Conservation (phyloP, 2,888 invertebrate genomes). For the Netelia melanura region DNA sequence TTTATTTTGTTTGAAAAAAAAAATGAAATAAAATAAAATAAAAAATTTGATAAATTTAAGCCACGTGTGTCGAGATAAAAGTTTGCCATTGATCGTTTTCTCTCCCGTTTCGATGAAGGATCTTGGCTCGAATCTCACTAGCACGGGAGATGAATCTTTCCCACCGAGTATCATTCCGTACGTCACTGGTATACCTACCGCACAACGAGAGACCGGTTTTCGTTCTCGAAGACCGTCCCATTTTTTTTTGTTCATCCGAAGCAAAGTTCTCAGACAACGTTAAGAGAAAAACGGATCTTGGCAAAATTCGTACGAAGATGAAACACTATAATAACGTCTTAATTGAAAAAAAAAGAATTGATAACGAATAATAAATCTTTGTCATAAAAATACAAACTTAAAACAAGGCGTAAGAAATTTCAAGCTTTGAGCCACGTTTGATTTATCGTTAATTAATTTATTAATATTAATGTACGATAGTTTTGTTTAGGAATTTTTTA, state of each 20-base stretch:
- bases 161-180: slow-evolving; percentile 4
- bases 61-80: background rate
- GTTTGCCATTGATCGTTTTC: slow-evolving; percentile 2
- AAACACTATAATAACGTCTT: background rate
- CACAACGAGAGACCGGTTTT: slow-evolving; percentile 53
- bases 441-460: too few species aligned
- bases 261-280: slow-evolving; percentile 12
- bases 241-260: background rate
- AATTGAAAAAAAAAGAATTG: background rate
- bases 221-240: slow-evolving; percentile 36
- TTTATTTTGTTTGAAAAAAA: too few species aligned
- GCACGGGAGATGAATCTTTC: slow-evolving; percentile 35
- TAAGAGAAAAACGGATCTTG: slow-evolving; percentile 1
- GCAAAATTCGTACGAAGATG: slow-evolving; percentile 10
- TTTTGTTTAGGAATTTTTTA: too few species aligned
- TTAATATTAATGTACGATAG: too few species aligned
- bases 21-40: too few species aligned
- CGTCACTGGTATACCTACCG: slow-evolving; percentile 21
- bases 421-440: too few species aligned
- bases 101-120: background rate
- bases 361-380: background rate
- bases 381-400: too few species aligned
- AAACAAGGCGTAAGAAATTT: too few species aligned
- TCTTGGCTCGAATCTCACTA: slow-evolving; percentile 1
- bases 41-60: background rate